Evolutionary conservation across 2,888 invertebrate species (phyloP).

Genomic region (Acrobasis repandana): DNA sequence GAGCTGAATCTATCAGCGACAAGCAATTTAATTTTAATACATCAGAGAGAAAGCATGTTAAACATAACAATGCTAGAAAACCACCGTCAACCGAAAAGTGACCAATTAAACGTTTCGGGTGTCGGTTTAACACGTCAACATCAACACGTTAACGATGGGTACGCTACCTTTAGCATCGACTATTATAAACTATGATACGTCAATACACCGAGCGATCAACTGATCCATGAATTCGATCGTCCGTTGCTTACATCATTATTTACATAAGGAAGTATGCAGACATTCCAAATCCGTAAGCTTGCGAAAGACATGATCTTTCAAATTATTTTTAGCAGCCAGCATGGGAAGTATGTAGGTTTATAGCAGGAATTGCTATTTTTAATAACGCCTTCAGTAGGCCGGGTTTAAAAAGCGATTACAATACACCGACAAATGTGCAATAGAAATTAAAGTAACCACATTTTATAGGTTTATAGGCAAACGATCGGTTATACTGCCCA

Average conservation of each 20-base stretch:
- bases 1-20: not conserved
- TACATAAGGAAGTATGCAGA: slow-evolving; percentile 64
- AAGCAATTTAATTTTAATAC: not conserved
- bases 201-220: slow-evolving; percentile 36
- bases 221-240: slow-evolving; percentile 27
- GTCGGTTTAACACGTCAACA: slow-evolving; percentile 1
- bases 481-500: slow-evolving; percentile 23
- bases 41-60: not conserved
- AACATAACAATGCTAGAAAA: not conserved
- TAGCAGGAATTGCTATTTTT: slow-evolving; percentile 51
- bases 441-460: slow-evolving; percentile 10
- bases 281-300: slow-evolving; percentile 52
- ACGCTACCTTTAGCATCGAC: slow-evolving; percentile 1
- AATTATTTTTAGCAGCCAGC: slow-evolving; percentile 63
- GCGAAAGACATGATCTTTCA: slow-evolving; percentile 57
- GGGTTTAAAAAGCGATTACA: slow-evolving; percentile 25
- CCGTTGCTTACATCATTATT: slow-evolving; percentile 64
- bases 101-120: slow-evolving; percentile 4
- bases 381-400: slow-evolving; percentile 35
- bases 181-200: slow-evolving; percentile 34
- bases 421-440: slow-evolving; percentile 13
- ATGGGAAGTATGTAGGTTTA: slow-evolving; percentile 67
- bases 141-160: not conserved
- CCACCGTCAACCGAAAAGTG: not conserved
- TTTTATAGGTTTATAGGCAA: slow-evolving; percentile 19